phyloP scores from a whole-genome alignment of 2,888 invertebrate genomes.

The Ennomos erosarius region DNA sequence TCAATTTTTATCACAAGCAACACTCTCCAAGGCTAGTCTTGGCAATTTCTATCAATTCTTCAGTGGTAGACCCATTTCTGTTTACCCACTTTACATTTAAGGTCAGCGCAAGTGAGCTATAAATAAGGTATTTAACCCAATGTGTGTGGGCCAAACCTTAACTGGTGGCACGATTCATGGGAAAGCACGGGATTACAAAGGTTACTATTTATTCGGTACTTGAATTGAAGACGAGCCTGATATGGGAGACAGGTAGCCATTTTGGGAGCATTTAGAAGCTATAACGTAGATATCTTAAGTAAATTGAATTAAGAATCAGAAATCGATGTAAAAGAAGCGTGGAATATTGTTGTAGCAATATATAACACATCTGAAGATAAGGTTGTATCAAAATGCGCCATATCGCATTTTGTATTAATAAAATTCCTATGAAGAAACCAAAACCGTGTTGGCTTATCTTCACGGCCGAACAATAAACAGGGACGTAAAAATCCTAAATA shows the following conservation, averaged over 20 bases:
- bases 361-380: constrained; percentile 21
- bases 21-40: no score
- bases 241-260: constrained; percentile 30
- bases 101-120: constrained; percentile 74
- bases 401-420: constrained; percentile 26
- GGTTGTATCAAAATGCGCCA: constrained; percentile 15
- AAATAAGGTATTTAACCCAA: constrained; percentile 80
- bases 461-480: constrained; percentile 43
- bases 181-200: constrained; percentile 66
- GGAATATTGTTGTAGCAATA: constrained; percentile 7
- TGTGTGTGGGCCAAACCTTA: constrained; percentile 77
- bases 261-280: constrained; percentile 19
- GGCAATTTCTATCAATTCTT: constrained; percentile 31
- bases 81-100: constrained; percentile 54
- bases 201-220: constrained; percentile 56
- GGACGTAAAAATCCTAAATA: constrained; percentile 35
- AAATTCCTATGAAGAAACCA: constrained; percentile 38
- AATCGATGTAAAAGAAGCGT: constrained; percentile 17
- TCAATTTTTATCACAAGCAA: no score
- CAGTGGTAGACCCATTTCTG: constrained; percentile 31
- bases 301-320: constrained; percentile 14
- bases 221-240: constrained; percentile 28
- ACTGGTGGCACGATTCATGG: constrained; percentile 67
- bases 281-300: constrained; percentile 16
- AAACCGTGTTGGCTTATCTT: constrained; percentile 44